Evolutionary conservation across 2,888 invertebrate species (phyloP).

Genomic region (Allacma fusca): DNA sequence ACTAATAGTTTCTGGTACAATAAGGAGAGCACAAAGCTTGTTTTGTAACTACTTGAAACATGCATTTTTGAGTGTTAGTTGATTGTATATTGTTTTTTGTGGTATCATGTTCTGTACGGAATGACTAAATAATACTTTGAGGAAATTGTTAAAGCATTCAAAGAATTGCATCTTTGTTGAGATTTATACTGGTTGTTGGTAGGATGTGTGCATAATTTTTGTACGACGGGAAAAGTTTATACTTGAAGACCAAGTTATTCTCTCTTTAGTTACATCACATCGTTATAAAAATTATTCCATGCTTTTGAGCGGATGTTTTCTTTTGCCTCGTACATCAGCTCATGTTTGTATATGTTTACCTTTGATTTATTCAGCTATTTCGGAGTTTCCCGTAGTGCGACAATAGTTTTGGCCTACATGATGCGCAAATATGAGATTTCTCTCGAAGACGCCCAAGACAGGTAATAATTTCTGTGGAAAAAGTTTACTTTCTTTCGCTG

Average conservation of each 20-base stretch:
- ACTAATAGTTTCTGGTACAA: too few relatives aligned
- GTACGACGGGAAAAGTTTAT: too few relatives aligned
- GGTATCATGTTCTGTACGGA: too few relatives aligned
- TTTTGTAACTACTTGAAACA: too few relatives aligned
- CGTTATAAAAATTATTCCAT: conserved; percentile 37
- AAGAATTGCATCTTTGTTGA: too few relatives aligned
- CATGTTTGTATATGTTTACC: conserved; percentile 19
- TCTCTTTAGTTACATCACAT: background rate
- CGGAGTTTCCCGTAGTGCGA: conserved; percentile 89
- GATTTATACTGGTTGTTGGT: too few relatives aligned
- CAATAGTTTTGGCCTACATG: conserved; percentile 83
- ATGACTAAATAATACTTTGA: too few relatives aligned
- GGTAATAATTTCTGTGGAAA: conserved; percentile 60
- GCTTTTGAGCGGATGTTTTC: background rate
- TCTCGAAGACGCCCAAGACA: conserved; percentile 75
- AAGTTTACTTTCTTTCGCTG: background rate
- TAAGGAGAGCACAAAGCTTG: too few relatives aligned
- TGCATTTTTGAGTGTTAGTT: too few relatives aligned
- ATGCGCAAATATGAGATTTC: conserved; percentile 84
- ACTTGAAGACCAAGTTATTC: background rate
- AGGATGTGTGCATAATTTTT: too few relatives aligned
- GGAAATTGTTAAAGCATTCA: too few relatives aligned
- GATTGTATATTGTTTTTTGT: background rate
- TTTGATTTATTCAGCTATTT: conserved; percentile 72
- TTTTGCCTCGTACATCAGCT: background rate